Base-by-base conservation (phyloP, 1,140 invertebrate genomes). In the Sipha flava region DNA sequence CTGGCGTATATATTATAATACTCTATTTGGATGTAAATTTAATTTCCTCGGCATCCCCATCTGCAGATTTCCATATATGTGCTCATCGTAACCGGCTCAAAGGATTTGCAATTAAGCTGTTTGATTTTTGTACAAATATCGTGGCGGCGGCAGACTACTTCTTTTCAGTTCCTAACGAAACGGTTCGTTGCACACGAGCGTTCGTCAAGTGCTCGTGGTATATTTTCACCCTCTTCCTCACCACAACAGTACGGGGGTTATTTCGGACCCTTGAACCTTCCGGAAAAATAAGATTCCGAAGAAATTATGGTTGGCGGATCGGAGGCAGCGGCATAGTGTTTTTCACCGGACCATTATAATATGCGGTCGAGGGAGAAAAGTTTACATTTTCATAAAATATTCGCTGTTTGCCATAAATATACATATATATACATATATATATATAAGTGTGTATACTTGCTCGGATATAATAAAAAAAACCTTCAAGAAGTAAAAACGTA, bases 351-450 rank as follows among this genome's bases (percentile, higher is more conserved):
- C 64, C 64, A 45, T 68, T 68, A 70, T 47, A 47, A 47, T n/a
- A n/a, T 70, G 66, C 66, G 66, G 43, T 26, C 23, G 66, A 29
- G 40, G 26, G 18, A 29, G 66, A 47, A 47, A 70, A 70, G 66
- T 70, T 70, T 70, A 70, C 66, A 47, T 70, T 70, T 70, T 70
- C 66, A 70, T 70, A 70, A 70, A 70, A 70, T 70, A 70, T 70
- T 70, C 66, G 66, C 23, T 23, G 43, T 23, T 45, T 23, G 9
- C 40, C 5, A n/a, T 6, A 40, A 40, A 40, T 10, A 10, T 40
- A 4, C 43, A 23, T 70, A 18, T 43, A 45, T 16, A 16, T n/a
- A 37, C 10, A 21, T 34, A 31, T 59, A 31, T 31, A 18, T 64
- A 64, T 64, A 64, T n/a, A 21, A 29, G 23, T 59, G 29, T 26